Base-by-base conservation (phyloP, 1,140 invertebrate genomes). In the Helicoverpa armigera region DNA sequence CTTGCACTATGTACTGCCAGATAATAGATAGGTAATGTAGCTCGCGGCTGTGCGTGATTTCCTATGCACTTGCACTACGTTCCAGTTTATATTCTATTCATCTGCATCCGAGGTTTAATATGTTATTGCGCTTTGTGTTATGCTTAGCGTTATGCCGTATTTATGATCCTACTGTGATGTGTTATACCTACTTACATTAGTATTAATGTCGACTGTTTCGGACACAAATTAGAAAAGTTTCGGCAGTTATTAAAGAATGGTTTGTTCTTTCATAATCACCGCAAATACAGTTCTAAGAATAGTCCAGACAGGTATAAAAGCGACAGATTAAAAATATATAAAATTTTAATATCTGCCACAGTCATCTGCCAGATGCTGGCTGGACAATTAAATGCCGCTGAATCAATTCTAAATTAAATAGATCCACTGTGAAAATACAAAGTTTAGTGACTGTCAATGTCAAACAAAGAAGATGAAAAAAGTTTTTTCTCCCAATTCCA, bases 391-490 rank as follows among this genome's bases (percentile, higher is more conserved):
- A 90, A 90, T 90, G 86, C 83, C 77, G 84, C 82, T 86, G 84
- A 92, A 90, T 91, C 89, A 91, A 91, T 87, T 90, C 88, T 90
- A 94, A 94, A 95, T 95, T 93, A 94, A 95, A 93, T 95, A 94
- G 91, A 94, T 91, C 90, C 88, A 90, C 88, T 89, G 90, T 86
- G 88, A 92, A 92, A 94, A 94, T 90, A 93, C 87, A 93, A 95
- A 94, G 89, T 91, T 94, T 93, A 90, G 88, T 92, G 89, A 91
- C 92, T 93, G 92, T 93, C 92, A 94, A 95, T 95, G 94, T 95
- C 94, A 94, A 95, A 95, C 90, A 95, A 95, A 95, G 94, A 93
- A 95, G 94, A 95, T 95, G 94, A 95, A 95, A 95, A 95, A 95
- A 94, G 92, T 94, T 94, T 93, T 92, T 91, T 91, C 91, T 89